A percentile compares a stretch with the other conserved stretches of the same genome.
These are phyloP conservation scores for Heliconius melpomene DNA, from an alignment of 1,140 invertebrate species.

Conservation along the genomic window DNA sequence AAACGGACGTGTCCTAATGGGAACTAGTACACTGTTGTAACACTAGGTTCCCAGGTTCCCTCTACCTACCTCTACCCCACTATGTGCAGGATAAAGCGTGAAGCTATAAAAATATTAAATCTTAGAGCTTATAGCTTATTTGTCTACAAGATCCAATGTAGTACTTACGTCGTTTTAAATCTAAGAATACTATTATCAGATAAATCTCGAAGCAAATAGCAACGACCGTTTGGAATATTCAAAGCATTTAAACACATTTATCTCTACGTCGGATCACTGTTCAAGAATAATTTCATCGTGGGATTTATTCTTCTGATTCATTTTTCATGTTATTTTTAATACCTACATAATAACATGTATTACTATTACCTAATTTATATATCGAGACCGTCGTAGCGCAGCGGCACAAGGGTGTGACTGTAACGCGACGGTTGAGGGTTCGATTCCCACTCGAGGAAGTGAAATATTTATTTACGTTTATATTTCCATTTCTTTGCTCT, in stretches of 20 bases:
- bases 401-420: too few relatives aligned
- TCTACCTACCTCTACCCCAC: too few relatives aligned
- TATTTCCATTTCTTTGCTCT: too few relatives aligned
- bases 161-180: neutral
- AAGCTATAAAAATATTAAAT: constrained; percentile 12
- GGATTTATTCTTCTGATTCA: neutral
- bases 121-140: neutral
- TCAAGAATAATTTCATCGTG: neutral
- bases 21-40: too few relatives aligned
- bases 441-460: too few relatives aligned
- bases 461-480: too few relatives aligned
- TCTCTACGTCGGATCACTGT: constrained; percentile 41
- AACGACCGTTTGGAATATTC: constrained; percentile 45
- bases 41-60: too few relatives aligned
- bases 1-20: too few relatives aligned
- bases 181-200: constrained; percentile 32
- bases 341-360: neutral
- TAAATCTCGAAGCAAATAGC: constrained; percentile 30
- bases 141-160: neutral
- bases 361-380: too few relatives aligned
- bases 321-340: neutral
- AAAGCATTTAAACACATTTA: constrained; percentile 43
- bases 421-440: too few relatives aligned
- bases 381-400: too few relatives aligned
- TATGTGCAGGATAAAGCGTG: too few relatives aligned